Conservation (phyloP, 2,888 invertebrate species). For the Lasioglossum zephyrum region DNA sequence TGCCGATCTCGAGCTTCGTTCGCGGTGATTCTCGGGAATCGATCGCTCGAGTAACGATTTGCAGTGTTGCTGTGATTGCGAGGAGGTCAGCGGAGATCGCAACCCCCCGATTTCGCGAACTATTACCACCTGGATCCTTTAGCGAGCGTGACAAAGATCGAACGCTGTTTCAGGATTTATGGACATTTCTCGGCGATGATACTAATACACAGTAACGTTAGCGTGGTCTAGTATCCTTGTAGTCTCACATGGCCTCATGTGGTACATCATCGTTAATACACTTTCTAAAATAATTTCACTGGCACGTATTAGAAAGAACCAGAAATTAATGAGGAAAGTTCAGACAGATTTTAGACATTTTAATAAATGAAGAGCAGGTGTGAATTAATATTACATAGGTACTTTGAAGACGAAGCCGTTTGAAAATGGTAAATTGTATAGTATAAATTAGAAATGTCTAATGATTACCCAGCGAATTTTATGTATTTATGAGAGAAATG, state of each 20-base stretch:
- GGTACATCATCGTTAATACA: background rate
- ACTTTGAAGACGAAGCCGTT: no score
- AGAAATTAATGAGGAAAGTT: no score
- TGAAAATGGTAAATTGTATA: no score
- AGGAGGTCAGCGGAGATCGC: slow-evolving; percentile 43
- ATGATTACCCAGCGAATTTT: no score
- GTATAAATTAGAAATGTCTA: no score
- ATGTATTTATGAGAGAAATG: no score
- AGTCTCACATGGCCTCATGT: background rate
- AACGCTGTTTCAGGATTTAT: background rate
- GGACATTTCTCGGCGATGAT: background rate
- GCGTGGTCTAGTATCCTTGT: background rate
- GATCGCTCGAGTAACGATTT: slow-evolving; percentile 63
- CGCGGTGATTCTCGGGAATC: slow-evolving; percentile 48
- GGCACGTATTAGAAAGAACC: no score
- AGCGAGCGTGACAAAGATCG: slow-evolving; percentile 43
- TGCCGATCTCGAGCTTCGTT: slow-evolving; percentile 43
- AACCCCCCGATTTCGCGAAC: slow-evolving; percentile 66
- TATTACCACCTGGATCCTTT: slow-evolving; percentile 57
- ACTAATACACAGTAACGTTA: background rate
- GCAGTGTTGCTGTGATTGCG: slow-evolving; percentile 61
- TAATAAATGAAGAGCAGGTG: no score
- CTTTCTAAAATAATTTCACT: background rate
- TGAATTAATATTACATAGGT: no score
- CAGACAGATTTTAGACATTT: no score